phyloP scores from a whole-genome alignment of 2,113 vertebrate species.

The Chascanopsetta lugubris region DNA sequence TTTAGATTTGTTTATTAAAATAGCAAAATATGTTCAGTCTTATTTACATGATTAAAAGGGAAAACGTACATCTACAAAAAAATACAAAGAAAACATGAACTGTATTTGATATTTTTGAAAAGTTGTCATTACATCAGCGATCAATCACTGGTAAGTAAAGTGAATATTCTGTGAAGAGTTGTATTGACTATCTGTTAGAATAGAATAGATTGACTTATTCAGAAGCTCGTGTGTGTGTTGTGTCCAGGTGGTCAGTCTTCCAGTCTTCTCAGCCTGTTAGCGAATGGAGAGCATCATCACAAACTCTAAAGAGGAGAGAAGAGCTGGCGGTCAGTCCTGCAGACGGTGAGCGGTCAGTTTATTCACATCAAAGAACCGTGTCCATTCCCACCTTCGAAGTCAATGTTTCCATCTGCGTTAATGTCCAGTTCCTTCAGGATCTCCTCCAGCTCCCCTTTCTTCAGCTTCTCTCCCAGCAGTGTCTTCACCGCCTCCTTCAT shows the following conservation, averaged over 20 bases:
- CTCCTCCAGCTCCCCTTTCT: slow-evolving; percentile 92
- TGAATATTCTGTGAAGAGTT: background rate
- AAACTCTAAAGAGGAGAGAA: slow-evolving; percentile 71
- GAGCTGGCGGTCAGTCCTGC: slow-evolving; percentile 8
- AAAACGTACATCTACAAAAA: slow-evolving; percentile 9
- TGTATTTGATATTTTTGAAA: background rate
- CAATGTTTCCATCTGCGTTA: slow-evolving; percentile 91
- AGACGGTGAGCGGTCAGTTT: background rate
- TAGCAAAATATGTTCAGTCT: slow-evolving; percentile 50
- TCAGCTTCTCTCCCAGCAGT: slow-evolving; percentile 87
- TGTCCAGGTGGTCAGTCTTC: background rate
- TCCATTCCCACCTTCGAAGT: slow-evolving; percentile 89
- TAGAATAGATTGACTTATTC: background rate
- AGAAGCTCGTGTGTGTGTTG: background rate
- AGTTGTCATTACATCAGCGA: background rate
- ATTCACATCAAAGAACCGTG: background rate
- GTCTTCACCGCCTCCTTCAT: slow-evolving; percentile 64
- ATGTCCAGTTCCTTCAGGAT: slow-evolving; percentile 94
- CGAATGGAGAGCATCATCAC: slow-evolving; percentile 84
- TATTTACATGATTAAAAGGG: slow-evolving; percentile 47
- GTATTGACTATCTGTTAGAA: background rate
- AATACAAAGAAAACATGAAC: background rate
- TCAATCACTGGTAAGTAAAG: background rate
- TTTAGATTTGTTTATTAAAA: slow-evolving; percentile 70
- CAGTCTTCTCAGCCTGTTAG: slow-evolving; percentile 38